Percentiles rank a stretch among this genome's conserved stretches.
phyloP scores from a whole-genome alignment of 2,797 vertebrate species.

The Notamacropus eugenii region DNA sequence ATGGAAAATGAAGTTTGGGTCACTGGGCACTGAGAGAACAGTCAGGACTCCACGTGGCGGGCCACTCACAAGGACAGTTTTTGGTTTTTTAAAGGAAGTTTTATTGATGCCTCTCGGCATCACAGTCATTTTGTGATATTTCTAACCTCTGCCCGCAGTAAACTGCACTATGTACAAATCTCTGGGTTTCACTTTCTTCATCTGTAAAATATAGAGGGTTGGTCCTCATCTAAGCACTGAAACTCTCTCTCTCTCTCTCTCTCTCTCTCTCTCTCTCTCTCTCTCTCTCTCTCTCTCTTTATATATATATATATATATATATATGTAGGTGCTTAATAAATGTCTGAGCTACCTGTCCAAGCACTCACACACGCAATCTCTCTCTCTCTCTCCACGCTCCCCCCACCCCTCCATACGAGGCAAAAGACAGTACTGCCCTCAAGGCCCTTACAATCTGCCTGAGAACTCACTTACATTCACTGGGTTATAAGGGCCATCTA shows the following conservation, averaged over 20 bases:
- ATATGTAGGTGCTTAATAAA: background rate
- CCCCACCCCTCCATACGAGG: background rate
- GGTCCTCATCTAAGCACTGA: background rate
- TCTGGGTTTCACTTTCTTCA: too few species aligned
- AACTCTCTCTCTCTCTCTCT: background rate
- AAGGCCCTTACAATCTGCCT: background rate
- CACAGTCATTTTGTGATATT: background rate
- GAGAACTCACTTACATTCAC: background rate
- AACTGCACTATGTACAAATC: background rate
- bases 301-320: too few species aligned
- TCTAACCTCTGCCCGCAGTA: background rate
- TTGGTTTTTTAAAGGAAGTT: background rate
- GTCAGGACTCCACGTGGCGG: background rate
- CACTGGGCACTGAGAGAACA: conserved; percentile 8
- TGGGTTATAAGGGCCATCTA: background rate
- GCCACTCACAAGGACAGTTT: conserved; percentile 7
- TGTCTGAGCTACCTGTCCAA: background rate
- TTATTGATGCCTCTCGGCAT: background rate
- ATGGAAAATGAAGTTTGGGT: background rate
- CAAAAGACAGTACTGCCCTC: background rate
- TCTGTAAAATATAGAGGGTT: too few species aligned
- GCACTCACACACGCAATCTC: background rate
- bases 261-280: too few species aligned
- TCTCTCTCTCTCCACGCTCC: too few species aligned
- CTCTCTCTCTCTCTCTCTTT: too few species aligned